These are phyloP conservation scores for Cyclina sinensis DNA, from an alignment of 1,140 invertebrate species.

Conservation along the genomic window DNA sequence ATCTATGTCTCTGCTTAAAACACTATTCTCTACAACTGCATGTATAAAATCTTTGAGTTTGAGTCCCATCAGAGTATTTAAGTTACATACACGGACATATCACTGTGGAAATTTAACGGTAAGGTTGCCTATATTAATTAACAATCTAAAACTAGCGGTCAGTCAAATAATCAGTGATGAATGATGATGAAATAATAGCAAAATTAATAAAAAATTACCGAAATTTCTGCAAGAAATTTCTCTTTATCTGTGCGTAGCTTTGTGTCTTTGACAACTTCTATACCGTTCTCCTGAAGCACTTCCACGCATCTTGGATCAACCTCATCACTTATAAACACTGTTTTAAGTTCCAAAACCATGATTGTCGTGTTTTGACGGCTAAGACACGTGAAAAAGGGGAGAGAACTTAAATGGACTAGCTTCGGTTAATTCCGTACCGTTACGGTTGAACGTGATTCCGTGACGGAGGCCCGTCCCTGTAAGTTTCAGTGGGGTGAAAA, in stretches of 20 bases:
- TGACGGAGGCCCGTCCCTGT: no score
- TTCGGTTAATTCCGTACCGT: neutral
- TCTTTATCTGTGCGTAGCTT: constrained; percentile 94
- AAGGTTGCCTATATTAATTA: neutral
- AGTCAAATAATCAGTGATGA: neutral
- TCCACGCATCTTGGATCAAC: constrained; percentile 95
- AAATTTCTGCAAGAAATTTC: constrained; percentile 94
- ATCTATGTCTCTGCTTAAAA: no score
- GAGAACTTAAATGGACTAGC: neutral
- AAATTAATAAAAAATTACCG: constrained; percentile 92
- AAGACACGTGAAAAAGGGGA: constrained; percentile 6
- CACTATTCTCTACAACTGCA: no score
- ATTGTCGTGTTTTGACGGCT: neutral
- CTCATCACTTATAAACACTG: constrained; percentile 96
- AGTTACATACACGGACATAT: no score
- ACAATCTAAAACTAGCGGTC: neutral
- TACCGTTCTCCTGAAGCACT: constrained; percentile 92
- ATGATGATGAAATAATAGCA: no score
- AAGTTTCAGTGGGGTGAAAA: no score
- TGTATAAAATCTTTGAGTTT: no score
- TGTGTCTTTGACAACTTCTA: constrained; percentile 93
- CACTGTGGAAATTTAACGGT: no score
- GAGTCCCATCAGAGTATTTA: no score
- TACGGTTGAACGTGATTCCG: no score
- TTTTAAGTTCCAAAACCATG: constrained; percentile 55